phyloP scores from a whole-genome alignment of 1,140 invertebrate species.

The Lepeophtheirus salmonis region DNA sequence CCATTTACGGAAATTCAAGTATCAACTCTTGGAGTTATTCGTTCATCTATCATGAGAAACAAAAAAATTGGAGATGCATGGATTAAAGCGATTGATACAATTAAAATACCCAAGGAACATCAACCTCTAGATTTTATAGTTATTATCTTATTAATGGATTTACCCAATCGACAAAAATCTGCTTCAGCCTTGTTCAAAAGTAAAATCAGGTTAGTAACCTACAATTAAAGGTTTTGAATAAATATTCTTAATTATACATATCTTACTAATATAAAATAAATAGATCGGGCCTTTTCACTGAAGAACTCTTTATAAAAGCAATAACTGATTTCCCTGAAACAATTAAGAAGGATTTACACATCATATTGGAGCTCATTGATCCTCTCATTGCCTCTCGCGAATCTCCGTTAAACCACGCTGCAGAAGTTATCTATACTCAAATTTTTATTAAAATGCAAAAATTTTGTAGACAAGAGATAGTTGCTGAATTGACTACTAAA shows the following conservation, averaged over 20 bases:
- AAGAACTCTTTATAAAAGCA: background rate
- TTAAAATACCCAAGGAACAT: background rate
- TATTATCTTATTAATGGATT: background rate
- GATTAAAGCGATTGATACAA: slow-evolving; percentile 9
- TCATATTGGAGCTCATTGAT: background rate
- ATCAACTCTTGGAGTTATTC: background rate
- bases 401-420: background rate
- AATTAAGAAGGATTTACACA: background rate
- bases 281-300: slow-evolving; percentile 7
- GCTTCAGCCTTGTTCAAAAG: background rate
- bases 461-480: slow-evolving; percentile 4
- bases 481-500: background rate
- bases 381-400: background rate
- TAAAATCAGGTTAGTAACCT: slow-evolving; percentile 1
- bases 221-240: background rate
- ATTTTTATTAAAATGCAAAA: background rate
- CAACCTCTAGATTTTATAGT: slow-evolving; percentile 2
- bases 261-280: background rate
- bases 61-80: slow-evolving; percentile 5
- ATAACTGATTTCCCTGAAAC: background rate
- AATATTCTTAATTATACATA: no score
- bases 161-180: slow-evolving; percentile 1
- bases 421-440: background rate
- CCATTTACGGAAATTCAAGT: background rate
- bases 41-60: background rate